These are phyloP conservation scores for Myripristis murdjan DNA, from an alignment of 2,797 vertebrate species.

Conservation along the genomic window DNA sequence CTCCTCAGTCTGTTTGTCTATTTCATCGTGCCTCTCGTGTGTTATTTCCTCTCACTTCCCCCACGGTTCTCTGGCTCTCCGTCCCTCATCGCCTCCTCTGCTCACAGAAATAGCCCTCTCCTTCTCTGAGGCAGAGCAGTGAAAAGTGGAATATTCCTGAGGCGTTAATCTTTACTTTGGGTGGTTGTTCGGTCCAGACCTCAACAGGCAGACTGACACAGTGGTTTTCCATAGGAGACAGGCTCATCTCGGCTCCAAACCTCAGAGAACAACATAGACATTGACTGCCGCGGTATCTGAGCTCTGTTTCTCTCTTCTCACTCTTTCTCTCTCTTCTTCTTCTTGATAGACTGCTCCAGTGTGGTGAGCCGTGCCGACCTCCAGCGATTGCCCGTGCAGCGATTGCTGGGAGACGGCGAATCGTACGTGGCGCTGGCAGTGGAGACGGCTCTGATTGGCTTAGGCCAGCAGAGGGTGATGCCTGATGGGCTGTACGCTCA, in stretches of 20 bases:
- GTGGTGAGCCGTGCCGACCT: constrained; percentile 92
- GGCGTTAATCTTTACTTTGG: constrained; percentile 63
- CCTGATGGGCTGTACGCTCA: constrained; percentile 98
- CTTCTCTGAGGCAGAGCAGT: constrained; percentile 47
- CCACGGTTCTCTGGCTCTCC: constrained; percentile 26
- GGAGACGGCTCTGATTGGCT: constrained; percentile 95
- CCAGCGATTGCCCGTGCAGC: constrained; percentile 92
- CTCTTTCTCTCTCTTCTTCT: background rate
- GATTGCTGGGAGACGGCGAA: constrained; percentile 95
- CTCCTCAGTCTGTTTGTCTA: constrained; percentile 31
- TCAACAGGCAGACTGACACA: constrained; percentile 47
- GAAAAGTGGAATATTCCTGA: constrained; percentile 56
- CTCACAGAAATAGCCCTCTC: constrained; percentile 66
- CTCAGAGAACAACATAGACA: constrained; percentile 37
- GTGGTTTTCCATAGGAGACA: constrained; percentile 54
- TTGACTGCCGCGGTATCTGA: constrained; percentile 4
- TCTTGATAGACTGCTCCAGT: constrained; percentile 87
- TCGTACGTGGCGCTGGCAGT: constrained; percentile 95
- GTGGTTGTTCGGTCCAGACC: constrained; percentile 51
- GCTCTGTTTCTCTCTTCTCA: background rate
- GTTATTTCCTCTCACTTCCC: constrained; percentile 39
- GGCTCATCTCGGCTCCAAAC: constrained; percentile 34
- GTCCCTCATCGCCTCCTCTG: constrained; percentile 57
- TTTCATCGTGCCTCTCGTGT: constrained; percentile 15
- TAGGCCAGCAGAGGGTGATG: constrained; percentile 98